phyloP scores from a whole-genome alignment of 2,888 invertebrate species.

The Bombyx huttoni region DNA sequence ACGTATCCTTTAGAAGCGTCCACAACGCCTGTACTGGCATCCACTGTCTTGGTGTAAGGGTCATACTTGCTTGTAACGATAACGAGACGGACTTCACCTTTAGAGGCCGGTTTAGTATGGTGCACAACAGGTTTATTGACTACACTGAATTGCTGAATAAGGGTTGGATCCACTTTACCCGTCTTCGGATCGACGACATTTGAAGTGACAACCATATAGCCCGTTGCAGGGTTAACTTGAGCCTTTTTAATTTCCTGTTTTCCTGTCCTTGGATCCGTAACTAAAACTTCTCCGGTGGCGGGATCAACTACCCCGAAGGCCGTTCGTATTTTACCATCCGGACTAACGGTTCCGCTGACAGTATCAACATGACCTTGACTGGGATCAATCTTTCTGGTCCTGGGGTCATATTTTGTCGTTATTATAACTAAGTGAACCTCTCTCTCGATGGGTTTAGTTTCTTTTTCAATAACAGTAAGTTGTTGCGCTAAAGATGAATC shows the following conservation, averaged over 20 bases:
- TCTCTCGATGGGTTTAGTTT: constrained; percentile 48
- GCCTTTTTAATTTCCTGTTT: constrained; percentile 72
- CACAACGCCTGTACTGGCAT: constrained; percentile 63
- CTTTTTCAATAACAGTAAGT: constrained; percentile 62
- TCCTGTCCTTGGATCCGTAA: constrained; percentile 58
- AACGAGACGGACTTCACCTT: constrained; percentile 56
- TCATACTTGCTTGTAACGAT: constrained; percentile 70
- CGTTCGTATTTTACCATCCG: constrained; percentile 67
- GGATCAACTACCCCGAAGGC: constrained; percentile 78
- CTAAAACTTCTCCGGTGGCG: constrained; percentile 67
- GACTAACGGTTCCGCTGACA: constrained; percentile 72
- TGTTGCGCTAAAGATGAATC: constrained; percentile 65
- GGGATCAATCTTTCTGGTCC: constrained; percentile 57
- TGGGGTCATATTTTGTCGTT: constrained; percentile 74
- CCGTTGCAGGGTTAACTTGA: constrained; percentile 67
- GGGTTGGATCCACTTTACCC: constrained; percentile 74
- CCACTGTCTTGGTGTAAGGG: constrained; percentile 72
- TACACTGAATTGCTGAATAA: constrained; percentile 63
- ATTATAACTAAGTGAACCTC: constrained; percentile 74
- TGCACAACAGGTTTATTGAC: constrained; percentile 56
- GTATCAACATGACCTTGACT: constrained; percentile 58
- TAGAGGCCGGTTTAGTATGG: constrained; percentile 44
- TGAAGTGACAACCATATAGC: constrained; percentile 69
- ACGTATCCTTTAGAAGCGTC: constrained; percentile 71
- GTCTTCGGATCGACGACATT: constrained; percentile 71